Evolutionary conservation across 2,113 vertebrate species (phyloP).

Genomic region (Motacilla alba): DNA sequence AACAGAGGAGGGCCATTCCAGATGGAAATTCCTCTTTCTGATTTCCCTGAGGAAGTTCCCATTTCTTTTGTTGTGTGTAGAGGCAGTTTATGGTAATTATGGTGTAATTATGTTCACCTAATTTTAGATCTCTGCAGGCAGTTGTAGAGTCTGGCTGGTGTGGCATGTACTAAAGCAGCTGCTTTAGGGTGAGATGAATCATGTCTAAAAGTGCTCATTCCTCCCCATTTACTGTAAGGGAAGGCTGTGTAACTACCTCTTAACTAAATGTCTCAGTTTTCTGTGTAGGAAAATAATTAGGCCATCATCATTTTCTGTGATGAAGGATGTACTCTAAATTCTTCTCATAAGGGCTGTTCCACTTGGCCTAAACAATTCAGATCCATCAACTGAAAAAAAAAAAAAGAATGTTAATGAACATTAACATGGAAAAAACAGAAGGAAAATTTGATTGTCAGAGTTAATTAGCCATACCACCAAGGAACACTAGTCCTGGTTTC

Average conservation of each 20-base stretch:
- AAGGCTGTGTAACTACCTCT: not conserved
- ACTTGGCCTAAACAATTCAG: constrained; percentile 12
- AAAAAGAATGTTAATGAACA: not conserved
- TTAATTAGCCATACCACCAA: not conserved
- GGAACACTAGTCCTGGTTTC: not conserved
- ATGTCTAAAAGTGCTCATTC: not conserved
- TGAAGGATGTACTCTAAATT: not conserved
- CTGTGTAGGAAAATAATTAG: not conserved
- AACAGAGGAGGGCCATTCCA: not conserved
- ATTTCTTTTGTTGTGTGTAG: not conserved
- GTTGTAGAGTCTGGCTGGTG: not conserved
- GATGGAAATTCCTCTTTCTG: not conserved
- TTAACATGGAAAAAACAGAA: not conserved
- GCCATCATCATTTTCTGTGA: not conserved
- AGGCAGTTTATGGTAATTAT: not conserved
- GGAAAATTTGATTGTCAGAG: not conserved
- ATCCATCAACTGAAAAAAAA: not conserved
- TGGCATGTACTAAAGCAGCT: not conserved
- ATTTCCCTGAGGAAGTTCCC: not conserved
- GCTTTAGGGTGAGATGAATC: not conserved
- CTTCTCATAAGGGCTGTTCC: not conserved
- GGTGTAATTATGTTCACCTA: not conserved
- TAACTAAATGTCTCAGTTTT: not conserved
- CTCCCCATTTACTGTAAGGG: not conserved
- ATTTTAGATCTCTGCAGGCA: not conserved